Evolutionary conservation across 1,140 invertebrate genomes (phyloP).

Genomic region (Neodiprion fabricii): DNA sequence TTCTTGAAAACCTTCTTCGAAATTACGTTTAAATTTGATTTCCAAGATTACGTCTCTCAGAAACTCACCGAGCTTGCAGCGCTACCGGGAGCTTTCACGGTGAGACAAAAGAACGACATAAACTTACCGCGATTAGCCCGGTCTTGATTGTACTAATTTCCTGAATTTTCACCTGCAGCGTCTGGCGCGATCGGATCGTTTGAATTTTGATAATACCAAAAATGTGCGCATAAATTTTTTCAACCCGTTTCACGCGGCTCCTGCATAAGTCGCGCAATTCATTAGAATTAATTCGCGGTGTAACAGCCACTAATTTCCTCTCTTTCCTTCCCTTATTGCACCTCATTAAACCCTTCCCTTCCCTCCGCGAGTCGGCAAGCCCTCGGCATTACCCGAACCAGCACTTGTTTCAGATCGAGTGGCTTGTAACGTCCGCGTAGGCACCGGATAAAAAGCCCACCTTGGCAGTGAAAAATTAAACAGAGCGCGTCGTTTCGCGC

Average conservation of each 20-base stretch:
- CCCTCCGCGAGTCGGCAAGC: not conserved
- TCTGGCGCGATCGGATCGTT: not conserved
- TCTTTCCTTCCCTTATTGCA: constrained; percentile 1
- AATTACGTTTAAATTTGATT: not conserved
- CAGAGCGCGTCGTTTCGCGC: not conserved
- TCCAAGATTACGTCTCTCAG: not conserved
- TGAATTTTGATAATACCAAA: not conserved
- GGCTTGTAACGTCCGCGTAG: not conserved
- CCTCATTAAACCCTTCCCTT: not conserved
- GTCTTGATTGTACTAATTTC: not conserved
- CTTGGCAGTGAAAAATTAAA: constrained; percentile 1
- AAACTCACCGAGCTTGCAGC: not conserved
- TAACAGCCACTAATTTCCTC: not conserved
- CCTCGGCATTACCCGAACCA: not conserved
- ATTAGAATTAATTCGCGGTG: not conserved
- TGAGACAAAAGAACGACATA: not conserved
- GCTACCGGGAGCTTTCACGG: too few relatives aligned
- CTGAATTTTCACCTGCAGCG: not conserved
- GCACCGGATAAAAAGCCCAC: not conserved
- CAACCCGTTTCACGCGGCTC: too few relatives aligned
- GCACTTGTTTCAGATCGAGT: not conserved
- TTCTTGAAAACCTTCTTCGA: not conserved
- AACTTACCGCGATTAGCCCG: not conserved
- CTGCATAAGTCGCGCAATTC: not conserved
- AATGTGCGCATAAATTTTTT: not conserved